These are phyloP conservation scores for Morone chrysops DNA, from an alignment of 2,113 vertebrate species.

Conservation along the genomic window DNA sequence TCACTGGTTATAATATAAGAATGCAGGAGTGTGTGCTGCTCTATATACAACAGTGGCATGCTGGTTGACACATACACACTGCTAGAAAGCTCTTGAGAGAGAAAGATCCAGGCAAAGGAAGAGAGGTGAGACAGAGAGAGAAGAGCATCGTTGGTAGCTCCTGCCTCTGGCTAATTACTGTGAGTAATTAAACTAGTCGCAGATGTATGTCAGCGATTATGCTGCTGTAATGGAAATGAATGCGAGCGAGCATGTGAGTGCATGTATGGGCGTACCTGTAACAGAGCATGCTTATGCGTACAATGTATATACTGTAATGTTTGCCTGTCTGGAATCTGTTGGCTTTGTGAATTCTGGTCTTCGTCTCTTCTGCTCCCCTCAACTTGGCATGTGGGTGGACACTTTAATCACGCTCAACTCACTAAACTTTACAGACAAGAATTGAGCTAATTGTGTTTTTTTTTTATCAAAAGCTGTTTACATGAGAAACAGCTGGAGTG, in stretches of 20 bases:
- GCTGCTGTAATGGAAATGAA: slow-evolving; percentile 34
- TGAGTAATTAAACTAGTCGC: slow-evolving; percentile 86
- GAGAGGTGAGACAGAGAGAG: slow-evolving; percentile 30
- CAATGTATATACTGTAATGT: background rate
- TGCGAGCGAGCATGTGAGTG: background rate
- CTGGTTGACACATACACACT: slow-evolving; percentile 38
- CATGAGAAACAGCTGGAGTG: background rate
- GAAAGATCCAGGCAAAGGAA: slow-evolving; percentile 44
- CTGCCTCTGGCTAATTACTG: slow-evolving; percentile 77
- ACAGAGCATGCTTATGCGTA: slow-evolving; percentile 4
- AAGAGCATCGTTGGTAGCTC: slow-evolving; percentile 53
- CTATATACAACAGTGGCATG: background rate
- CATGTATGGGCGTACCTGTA: background rate
- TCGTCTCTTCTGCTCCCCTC: background rate
- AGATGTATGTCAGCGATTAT: slow-evolving; percentile 56
- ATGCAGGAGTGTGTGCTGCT: slow-evolving; percentile 4
- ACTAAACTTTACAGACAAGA: background rate
- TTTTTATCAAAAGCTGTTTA: background rate
- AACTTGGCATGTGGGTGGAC: background rate
- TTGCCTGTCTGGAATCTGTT: background rate
- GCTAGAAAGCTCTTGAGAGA: slow-evolving; percentile 37
- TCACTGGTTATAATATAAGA: slow-evolving; percentile 11
- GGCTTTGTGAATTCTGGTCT: slow-evolving; percentile 14
- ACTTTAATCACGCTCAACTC: background rate
- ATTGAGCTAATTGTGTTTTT: background rate